These are phyloP conservation scores for Acleris literana DNA, from an alignment of 2,888 invertebrate species.

Conservation along the genomic window DNA sequence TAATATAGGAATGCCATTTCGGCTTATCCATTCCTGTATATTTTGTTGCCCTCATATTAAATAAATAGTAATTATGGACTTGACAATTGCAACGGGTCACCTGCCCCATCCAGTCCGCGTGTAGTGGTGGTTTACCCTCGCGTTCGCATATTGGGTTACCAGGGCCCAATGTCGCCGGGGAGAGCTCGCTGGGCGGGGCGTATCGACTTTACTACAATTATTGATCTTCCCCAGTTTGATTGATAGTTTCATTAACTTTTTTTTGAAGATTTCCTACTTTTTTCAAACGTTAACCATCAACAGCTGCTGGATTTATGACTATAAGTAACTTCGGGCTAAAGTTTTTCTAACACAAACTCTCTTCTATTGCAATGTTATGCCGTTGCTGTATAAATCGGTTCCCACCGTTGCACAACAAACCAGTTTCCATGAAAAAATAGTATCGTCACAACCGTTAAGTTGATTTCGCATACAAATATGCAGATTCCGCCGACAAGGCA, in stretches of 20 bases:
- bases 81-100: neutral
- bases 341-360: neutral
- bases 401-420: conserved; percentile 12
- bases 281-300: conserved; percentile 13
- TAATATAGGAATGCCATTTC: too few species aligned
- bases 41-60: too few species aligned
- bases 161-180: conserved; percentile 63
- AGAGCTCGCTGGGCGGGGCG: conserved; percentile 53
- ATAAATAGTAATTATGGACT: too few species aligned
- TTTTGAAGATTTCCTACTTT: conserved; percentile 21
- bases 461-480: conserved; percentile 45
- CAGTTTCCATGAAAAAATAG: conserved; percentile 18
- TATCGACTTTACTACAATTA: conserved; percentile 62
- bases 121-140: conserved; percentile 55
- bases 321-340: neutral
- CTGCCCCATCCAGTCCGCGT: conserved; percentile 49
- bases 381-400: neutral
- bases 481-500: conserved; percentile 43
- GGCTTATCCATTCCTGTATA: too few species aligned
- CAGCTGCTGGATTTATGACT: conserved; percentile 17
- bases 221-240: conserved; percentile 63
- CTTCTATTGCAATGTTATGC: neutral
- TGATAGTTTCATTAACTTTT: conserved; percentile 51
- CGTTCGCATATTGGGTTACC: conserved; percentile 77
- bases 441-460: conserved; percentile 29